A percentile compares a stretch with the other conserved stretches of the same genome.
These are phyloP conservation scores for Sphaerophoria rueppellii DNA, from an alignment of 2,888 invertebrate species.

Conservation along the genomic window DNA sequence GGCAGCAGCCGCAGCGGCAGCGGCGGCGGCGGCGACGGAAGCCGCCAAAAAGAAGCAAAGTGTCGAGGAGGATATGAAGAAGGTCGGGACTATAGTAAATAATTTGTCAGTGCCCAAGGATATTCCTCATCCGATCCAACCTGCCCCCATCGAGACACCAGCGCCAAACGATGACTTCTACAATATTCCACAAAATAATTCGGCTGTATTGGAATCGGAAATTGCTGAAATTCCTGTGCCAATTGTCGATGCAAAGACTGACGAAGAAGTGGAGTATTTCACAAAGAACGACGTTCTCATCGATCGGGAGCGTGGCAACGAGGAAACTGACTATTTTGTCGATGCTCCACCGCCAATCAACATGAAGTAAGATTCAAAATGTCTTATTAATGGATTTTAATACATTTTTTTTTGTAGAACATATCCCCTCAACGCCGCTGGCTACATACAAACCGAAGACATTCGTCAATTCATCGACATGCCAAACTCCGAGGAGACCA, in stretches of 20 bases:
- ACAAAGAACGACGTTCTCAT: constrained; percentile 81
- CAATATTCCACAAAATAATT: constrained; percentile 81
- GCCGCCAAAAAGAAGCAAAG: constrained; percentile 39
- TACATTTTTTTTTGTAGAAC: constrained; percentile 42
- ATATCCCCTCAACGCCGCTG: constrained; percentile 73
- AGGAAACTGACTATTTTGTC: constrained; percentile 74
- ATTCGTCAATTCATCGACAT: constrained; percentile 78
- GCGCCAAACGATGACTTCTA: constrained; percentile 76
- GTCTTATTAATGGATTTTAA: background rate
- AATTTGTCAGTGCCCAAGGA: constrained; percentile 81
- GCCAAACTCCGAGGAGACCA: constrained; percentile 57
- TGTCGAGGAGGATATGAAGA: constrained; percentile 76
- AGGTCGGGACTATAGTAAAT: constrained; percentile 78
- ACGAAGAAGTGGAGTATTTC: constrained; percentile 80
- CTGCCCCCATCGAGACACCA: background rate
- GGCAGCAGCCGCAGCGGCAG: background rate
- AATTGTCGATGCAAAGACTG: constrained; percentile 76
- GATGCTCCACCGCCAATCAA: constrained; percentile 75
- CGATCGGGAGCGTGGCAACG: constrained; percentile 76
- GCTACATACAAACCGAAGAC: constrained; percentile 80
- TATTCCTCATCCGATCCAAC: constrained; percentile 76
- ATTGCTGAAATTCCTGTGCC: constrained; percentile 57
- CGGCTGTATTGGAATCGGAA: constrained; percentile 64
- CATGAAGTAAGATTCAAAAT: constrained; percentile 57
- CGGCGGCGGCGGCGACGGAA: too few relatives aligned